Evolutionary conservation across 2,113 vertebrate species (phyloP).

Genomic region (Hydrochoerus hydrochaeris): DNA sequence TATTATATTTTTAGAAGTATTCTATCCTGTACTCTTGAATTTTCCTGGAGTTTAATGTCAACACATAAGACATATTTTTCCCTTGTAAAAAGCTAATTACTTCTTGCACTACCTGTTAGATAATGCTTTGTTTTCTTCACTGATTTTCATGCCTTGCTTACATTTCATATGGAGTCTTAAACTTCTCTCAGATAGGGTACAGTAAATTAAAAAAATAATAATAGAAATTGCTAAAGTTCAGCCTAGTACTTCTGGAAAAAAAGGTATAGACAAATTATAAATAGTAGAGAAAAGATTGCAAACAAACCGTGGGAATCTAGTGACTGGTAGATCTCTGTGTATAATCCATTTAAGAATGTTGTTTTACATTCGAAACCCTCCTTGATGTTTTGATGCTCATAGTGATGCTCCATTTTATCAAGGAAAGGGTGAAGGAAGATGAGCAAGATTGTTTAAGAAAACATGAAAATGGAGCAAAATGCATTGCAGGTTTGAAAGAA

Average conservation of each 20-base stretch:
- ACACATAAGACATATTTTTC: not conserved
- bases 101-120: not conserved
- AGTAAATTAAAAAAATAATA: not conserved
- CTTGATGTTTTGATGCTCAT: not conserved
- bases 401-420: not conserved
- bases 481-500: not conserved
- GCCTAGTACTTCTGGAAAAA: not conserved
- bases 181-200: not conserved
- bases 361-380: not conserved
- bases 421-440: slow-evolving; percentile 20
- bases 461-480: not conserved
- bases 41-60: not conserved
- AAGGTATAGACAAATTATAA: not conserved
- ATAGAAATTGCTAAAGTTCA: not conserved
- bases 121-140: not conserved
- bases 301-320: not conserved
- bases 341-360: not conserved
- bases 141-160: slow-evolving; percentile 4
- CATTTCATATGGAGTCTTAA: not conserved
- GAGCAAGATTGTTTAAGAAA: not conserved
- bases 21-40: not conserved
- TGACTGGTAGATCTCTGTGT: not conserved
- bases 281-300: not conserved
- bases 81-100: not conserved
- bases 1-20: not conserved